These are phyloP conservation scores for Telmatochromis sp. DNA, from an alignment of 2,113 vertebrate genomes.

Conservation along the genomic window DNA sequence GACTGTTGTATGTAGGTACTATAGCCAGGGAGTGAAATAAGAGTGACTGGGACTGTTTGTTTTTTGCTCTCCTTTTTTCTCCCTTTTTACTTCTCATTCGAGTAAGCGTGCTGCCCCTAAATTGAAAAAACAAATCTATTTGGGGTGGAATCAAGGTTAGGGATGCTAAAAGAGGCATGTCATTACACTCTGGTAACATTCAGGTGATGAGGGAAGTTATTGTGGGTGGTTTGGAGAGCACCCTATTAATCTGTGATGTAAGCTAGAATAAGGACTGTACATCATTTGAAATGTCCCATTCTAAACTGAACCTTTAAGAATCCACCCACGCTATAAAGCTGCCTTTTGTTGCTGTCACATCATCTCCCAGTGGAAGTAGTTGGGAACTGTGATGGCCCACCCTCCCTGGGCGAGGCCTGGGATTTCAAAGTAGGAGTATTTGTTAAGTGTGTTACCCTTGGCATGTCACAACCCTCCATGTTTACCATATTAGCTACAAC, in stretches of 20 bases:
- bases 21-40: not conserved
- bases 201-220: not conserved
- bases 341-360: not conserved
- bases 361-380: not conserved
- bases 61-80: not conserved
- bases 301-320: not conserved
- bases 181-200: not conserved
- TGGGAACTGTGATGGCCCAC: not conserved
- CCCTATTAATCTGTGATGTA: not conserved
- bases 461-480: not conserved
- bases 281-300: not conserved
- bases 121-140: not conserved
- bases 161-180: not conserved
- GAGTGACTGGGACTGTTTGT: not conserved
- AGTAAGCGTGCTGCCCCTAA: not conserved
- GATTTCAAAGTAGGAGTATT: not conserved
- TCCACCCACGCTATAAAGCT: not conserved
- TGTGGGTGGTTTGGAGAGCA: not conserved
- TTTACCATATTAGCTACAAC: not conserved
- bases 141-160: not conserved
- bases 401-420: not conserved
- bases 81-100: not conserved
- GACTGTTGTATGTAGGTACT: not conserved
- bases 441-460: not conserved
- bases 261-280: not conserved